A percentile compares a stretch with the other conserved stretches of the same genome.
These are phyloP conservation scores for Diarsia dahlii DNA, from an alignment of 2,888 invertebrate species.

Conservation along the genomic window DNA sequence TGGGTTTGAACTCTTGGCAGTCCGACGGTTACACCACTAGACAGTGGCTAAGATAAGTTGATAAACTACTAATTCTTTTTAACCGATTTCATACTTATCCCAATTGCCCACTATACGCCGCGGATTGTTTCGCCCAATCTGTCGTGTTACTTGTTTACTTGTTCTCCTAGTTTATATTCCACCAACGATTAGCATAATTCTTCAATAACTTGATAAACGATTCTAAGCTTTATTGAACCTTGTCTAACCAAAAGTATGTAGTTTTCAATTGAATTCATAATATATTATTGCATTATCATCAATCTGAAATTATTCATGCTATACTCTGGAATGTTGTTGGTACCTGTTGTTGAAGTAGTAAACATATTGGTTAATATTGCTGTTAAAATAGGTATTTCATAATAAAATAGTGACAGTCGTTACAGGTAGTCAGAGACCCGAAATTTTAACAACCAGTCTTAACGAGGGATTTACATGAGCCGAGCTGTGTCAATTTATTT, in stretches of 20 bases:
- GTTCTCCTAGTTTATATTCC: slow-evolving; percentile 73
- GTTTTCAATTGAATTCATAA: slow-evolving; percentile 38
- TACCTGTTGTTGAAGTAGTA: background rate
- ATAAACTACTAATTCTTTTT: too few species aligned
- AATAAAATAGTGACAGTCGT: background rate
- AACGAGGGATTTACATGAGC: too few species aligned
- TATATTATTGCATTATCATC: slow-evolving; percentile 19
- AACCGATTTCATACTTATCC: slow-evolving; percentile 39
- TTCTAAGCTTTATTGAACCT: slow-evolving; percentile 55
- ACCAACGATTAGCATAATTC: slow-evolving; percentile 79
- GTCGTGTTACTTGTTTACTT: slow-evolving; percentile 71
- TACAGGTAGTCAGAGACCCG: background rate
- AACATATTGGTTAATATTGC: background rate
- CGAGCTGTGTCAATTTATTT: too few species aligned
- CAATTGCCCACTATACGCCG: slow-evolving; percentile 22
- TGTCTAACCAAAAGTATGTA: slow-evolving; percentile 39
- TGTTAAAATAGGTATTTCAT: background rate
- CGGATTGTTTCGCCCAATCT: slow-evolving; percentile 72
- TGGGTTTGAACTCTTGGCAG: too few species aligned
- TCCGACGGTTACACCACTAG: too few species aligned
- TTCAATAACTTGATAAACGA: slow-evolving; percentile 71
- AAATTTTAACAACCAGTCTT: too few species aligned
- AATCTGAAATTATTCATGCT: slow-evolving; percentile 45
- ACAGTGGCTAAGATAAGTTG: too few species aligned
- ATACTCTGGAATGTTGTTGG: slow-evolving; percentile 4